Base-by-base conservation (phyloP, 30 jellyfish, hydroid and myxozoan genomes). In the Pelagia noctiluca region DNA sequence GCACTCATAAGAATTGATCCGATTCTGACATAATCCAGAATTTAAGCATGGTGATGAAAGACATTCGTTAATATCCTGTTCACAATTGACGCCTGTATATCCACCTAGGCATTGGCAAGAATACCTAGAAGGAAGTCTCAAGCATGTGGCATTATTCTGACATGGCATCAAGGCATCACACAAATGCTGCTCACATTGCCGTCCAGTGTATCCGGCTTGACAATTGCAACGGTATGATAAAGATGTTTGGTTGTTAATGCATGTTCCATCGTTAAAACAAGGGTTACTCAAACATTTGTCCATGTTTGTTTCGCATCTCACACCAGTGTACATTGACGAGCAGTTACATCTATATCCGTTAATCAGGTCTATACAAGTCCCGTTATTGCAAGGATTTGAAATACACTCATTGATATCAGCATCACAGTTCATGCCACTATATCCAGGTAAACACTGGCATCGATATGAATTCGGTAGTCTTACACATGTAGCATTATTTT, bases 361-460 rank as follows among this genome's bases (percentile, higher is more conserved):
- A 16, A 91, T 65, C 26, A 79, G 50, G 66, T 84, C 96, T 7
- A 26, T 62, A 50, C 98, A 91, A 7, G 96, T 84, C 11, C 92
- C 96, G 38, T 53, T 69, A 21, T 21, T 19, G 66, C 96, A 84
- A 12, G 97, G 97, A 21, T 21, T 36, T 1, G 96, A 82, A 4
- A 69, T 50, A 50, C 97, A 90, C 30, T 90, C 96, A 71, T 90
- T 68, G 47, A 72, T 62, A 22, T 82, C 63, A 11, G n/a, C 57
- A 3, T 95, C 48, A 53, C 97, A 90, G 49, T 90, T 70, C 1
- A 35, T 29, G 7, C 97, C 97, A 7, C 89, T 65, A 75, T 83
- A 90, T 18, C 97, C 97, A 32, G 92, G 89, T 13, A 28, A 36
- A 79, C 97, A 90, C 25, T 25, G 32, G 35, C 97, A 90, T 26